Evolutionary conservation across 2,113 vertebrate genomes (phyloP).

Genomic region (Cettia cetti): DNA sequence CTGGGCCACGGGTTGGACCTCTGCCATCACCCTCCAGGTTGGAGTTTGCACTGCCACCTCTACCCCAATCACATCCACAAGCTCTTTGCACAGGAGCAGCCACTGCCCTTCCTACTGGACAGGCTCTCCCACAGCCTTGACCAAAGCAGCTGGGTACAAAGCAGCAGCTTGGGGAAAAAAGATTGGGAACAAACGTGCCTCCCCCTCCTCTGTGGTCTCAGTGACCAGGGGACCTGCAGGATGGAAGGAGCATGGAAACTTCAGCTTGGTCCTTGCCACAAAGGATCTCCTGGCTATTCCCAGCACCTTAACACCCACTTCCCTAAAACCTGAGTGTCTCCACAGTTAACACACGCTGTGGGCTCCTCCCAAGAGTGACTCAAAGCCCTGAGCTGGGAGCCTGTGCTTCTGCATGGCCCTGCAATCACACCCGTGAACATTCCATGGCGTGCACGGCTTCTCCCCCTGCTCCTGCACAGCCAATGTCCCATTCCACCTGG

Average conservation of each 20-base stretch:
- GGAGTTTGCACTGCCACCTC: background rate
- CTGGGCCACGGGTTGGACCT: background rate
- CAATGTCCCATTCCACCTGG: background rate
- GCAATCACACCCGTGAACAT: background rate
- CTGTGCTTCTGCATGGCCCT: background rate
- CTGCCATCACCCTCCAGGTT: background rate
- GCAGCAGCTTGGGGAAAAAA: background rate
- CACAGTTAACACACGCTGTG: background rate
- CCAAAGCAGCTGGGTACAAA: background rate
- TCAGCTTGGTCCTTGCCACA: background rate
- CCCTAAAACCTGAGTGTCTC: background rate
- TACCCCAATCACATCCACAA: background rate
- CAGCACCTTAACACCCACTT: background rate
- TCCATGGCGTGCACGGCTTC: fast-evolving
- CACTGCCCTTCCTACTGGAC: background rate
- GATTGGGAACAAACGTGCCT: background rate
- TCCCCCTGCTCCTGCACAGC: background rate
- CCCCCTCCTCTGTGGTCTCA: background rate
- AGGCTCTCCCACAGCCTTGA: background rate
- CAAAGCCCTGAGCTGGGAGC: background rate
- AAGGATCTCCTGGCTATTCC: background rate
- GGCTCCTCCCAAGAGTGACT: background rate
- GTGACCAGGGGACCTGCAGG: background rate
- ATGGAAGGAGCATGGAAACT: background rate
- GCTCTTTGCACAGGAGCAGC: background rate